A percentile compares a stretch with the other conserved stretches of the same genome.
Conservation (phyloP, 2,797 vertebrate species). For the Peromyscus aztecus region DNA sequence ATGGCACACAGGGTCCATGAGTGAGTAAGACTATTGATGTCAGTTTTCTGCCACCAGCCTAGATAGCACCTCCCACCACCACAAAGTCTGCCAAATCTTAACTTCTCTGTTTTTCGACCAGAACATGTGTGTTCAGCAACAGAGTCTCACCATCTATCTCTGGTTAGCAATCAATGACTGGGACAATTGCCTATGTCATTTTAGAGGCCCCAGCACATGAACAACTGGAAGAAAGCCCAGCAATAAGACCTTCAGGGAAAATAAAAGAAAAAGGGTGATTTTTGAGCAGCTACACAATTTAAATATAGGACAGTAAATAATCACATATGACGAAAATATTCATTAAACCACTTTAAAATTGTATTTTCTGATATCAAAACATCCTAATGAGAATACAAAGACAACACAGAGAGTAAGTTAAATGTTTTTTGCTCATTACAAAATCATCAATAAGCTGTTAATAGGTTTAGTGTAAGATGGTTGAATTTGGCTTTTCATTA, state of each 20-base stretch:
- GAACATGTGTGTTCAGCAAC: background rate
- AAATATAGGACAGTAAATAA: background rate
- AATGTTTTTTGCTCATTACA: background rate
- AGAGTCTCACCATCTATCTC: background rate
- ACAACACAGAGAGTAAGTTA: background rate
- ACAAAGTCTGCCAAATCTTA: background rate
- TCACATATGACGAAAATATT: background rate
- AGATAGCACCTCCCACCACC: background rate
- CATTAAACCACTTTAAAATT: slow-evolving; percentile 5
- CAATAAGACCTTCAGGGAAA: background rate
- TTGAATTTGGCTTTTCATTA: slow-evolving; percentile 32
- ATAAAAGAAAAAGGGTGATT: background rate
- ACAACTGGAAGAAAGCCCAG: background rate
- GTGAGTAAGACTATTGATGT: background rate
- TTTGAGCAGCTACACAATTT: background rate
- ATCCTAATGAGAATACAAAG: background rate
- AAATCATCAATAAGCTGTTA: background rate
- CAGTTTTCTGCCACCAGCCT: background rate
- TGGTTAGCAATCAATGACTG: background rate
- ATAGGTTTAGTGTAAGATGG: background rate
- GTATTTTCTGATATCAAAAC: background rate
- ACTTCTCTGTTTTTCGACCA: background rate
- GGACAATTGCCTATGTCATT: background rate
- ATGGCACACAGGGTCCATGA: background rate
- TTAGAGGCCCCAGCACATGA: background rate